Percentiles rank a stretch among this genome's conserved stretches.
phyloP scores from a whole-genome alignment of 2,888 invertebrate genomes.

The Sceliomorpha sp. region DNA sequence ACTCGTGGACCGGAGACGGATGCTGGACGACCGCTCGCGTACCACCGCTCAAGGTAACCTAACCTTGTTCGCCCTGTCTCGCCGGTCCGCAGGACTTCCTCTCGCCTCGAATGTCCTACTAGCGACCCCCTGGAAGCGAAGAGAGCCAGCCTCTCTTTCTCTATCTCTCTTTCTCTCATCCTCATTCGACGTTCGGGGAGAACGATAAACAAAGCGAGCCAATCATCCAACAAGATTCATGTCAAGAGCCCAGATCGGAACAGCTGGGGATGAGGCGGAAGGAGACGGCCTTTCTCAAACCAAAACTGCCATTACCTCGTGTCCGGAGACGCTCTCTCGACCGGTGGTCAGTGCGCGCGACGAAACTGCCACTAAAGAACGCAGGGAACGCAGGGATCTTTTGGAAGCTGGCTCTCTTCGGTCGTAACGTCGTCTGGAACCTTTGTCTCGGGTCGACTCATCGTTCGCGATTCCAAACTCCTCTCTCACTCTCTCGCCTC shows the following conservation, averaged over 20 bases:
- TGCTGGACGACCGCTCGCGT: slow-evolving; percentile 54
- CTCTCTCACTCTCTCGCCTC: slow-evolving; percentile 49
- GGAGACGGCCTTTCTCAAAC: slow-evolving; percentile 65
- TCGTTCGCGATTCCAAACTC: slow-evolving; percentile 40
- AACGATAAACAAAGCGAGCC: slow-evolving; percentile 51
- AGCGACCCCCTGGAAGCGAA: slow-evolving; percentile 11
- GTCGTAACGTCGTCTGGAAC: slow-evolving; percentile 3
- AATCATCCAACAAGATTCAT: slow-evolving; percentile 52
- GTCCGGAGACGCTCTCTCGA: slow-evolving; percentile 46
- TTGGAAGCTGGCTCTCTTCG: slow-evolving; percentile 44
- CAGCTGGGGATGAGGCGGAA: neutral
- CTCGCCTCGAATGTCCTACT: slow-evolving; percentile 46
- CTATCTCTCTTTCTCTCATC: too few species aligned
- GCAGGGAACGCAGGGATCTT: neutral
- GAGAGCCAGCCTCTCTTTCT: slow-evolving; percentile 48
- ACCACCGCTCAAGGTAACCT: slow-evolving; percentile 53
- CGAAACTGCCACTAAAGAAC: slow-evolving; percentile 32
- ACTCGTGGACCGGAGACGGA: slow-evolving; percentile 22
- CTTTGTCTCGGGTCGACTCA: neutral
- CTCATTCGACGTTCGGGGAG: neutral
- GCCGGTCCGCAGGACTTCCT: slow-evolving; percentile 43
- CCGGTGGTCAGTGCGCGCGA: slow-evolving; percentile 31
- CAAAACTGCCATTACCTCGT: slow-evolving; percentile 72
- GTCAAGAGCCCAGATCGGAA: slow-evolving; percentile 38
- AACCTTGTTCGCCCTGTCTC: slow-evolving; percentile 49